These are phyloP conservation scores for Tipula lateralis DNA, from an alignment of 2,888 invertebrate species.

Conservation along the genomic window DNA sequence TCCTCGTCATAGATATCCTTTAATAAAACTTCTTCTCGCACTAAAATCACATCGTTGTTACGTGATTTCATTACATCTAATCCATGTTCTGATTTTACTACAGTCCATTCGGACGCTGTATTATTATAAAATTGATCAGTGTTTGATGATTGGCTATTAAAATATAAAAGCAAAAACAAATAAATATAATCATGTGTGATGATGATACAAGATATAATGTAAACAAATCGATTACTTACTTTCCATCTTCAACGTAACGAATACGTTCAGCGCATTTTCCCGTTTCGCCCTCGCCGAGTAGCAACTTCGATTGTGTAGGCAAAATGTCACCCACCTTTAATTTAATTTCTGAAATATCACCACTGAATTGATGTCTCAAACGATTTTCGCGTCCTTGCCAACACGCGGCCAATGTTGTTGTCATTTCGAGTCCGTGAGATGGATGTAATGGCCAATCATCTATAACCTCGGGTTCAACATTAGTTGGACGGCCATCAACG, in stretches of 20 bases:
- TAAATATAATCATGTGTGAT: too few relatives aligned
- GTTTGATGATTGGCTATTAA: conserved; percentile 12
- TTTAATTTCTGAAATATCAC: conserved; percentile 49
- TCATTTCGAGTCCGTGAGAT: conserved; percentile 89
- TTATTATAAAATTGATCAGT: conserved; percentile 25
- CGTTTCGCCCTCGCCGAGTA: conserved; percentile 57
- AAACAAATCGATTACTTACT: neutral
- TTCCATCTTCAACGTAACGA: conserved; percentile 27
- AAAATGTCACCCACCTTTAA: conserved; percentile 41
- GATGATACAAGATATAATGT: neutral
- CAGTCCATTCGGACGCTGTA: conserved; percentile 9
- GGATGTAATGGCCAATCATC: conserved; percentile 99
- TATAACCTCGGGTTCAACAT: conserved; percentile 80
- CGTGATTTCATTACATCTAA: conserved; percentile 27
- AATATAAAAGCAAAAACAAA: neutral
- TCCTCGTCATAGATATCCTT: neutral
- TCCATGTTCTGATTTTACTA: conserved; percentile 27
- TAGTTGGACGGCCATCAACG: conserved; percentile 56
- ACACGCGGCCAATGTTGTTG: conserved; percentile 92
- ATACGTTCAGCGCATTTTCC: conserved; percentile 26
- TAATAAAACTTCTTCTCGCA: conserved; percentile 2
- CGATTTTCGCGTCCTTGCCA: conserved; percentile 94
- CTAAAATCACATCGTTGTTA: conserved; percentile 27
- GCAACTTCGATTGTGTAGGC: conserved; percentile 34
- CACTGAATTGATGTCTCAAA: conserved; percentile 67